A percentile compares a stretch with the other conserved stretches of the same genome.
These are phyloP conservation scores for Malurus leucopterus DNA, from an alignment of 2,797 vertebrate species.

Conservation along the genomic window DNA sequence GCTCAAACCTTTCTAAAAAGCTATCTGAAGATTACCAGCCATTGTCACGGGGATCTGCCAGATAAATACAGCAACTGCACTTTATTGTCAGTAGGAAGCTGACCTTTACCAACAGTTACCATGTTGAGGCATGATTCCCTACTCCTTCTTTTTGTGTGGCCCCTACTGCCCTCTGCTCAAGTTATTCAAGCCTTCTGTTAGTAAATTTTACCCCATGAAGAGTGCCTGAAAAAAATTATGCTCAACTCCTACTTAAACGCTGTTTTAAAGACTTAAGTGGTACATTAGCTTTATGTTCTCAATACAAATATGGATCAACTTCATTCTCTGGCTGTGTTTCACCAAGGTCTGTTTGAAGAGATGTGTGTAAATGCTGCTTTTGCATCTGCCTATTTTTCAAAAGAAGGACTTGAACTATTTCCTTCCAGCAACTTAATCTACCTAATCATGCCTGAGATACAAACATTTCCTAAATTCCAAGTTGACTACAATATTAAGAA, in stretches of 20 bases:
- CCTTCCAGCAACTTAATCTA: not conserved
- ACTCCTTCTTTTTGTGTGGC: conserved; percentile 41
- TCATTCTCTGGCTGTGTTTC: not conserved
- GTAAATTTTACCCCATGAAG: conserved; percentile 51
- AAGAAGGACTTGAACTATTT: not conserved
- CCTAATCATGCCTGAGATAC: not conserved
- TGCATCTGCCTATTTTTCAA: not conserved
- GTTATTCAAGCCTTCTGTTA: conserved; percentile 43
- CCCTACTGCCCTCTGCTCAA: conserved; percentile 26
- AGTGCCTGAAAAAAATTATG: conserved; percentile 32
- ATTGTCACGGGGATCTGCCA: conserved; percentile 38
- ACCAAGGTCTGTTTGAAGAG: not conserved
- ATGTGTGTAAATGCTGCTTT: not conserved
- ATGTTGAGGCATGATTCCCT: conserved; percentile 47
- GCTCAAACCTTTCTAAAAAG: conserved; percentile 26
- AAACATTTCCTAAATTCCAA: not conserved
- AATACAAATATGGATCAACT: not conserved
- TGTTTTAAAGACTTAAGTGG: conserved; percentile 34
- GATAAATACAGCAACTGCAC: conserved; percentile 29
- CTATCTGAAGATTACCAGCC: conserved; percentile 55
- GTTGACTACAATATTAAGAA: not conserved
- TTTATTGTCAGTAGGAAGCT: conserved; percentile 53
- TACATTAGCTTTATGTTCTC: conserved; percentile 19
- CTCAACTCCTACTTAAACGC: conserved; percentile 24
- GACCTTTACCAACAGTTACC: conserved; percentile 45